A percentile compares a stretch with the other conserved stretches of the same genome.
Evolutionary conservation across 2,113 vertebrate species (phyloP).

Genomic region (Equus quagga): DNA sequence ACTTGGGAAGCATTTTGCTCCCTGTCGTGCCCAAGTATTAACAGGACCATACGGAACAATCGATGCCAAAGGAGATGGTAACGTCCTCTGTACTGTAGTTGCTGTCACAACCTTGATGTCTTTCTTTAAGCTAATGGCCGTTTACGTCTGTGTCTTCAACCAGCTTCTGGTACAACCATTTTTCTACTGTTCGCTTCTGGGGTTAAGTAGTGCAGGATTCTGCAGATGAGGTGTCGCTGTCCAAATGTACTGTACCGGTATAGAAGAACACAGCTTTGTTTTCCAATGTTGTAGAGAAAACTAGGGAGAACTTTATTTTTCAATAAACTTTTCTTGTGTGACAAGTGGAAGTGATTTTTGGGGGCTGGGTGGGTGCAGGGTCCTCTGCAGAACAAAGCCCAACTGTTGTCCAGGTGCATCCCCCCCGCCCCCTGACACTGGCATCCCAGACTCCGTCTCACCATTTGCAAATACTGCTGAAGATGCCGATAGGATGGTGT

Average conservation of each 20-base stretch:
- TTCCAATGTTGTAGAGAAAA: conserved; percentile 91
- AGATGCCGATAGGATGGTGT: not conserved
- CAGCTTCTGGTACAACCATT: conserved; percentile 23
- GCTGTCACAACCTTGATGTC: conserved; percentile 19
- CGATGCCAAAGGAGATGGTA: conserved; percentile 69
- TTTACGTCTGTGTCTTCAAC: conserved; percentile 59
- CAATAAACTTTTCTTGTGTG: conserved; percentile 95
- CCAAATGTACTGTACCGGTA: conserved; percentile 83
- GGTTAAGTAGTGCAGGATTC: conserved; percentile 15
- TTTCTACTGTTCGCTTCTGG: conserved; percentile 38
- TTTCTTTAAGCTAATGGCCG: conserved; percentile 3
- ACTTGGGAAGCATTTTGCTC: not conserved
- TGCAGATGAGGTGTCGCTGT: conserved; percentile 81
- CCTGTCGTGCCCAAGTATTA: not conserved
- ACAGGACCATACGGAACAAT: not conserved
- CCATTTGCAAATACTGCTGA: not conserved
- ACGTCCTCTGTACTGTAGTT: conserved; percentile 16
- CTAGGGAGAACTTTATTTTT: conserved; percentile 98
- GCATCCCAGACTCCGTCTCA: fast-evolving
- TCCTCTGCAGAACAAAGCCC: not conserved
- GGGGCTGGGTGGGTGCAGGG: not conserved
- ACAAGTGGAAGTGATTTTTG: conserved; percentile 79
- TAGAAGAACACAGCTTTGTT: conserved; percentile 87
- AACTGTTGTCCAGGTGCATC: not conserved
- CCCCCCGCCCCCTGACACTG: too few species aligned